Evolutionary conservation across 2,888 invertebrate species (phyloP), one percentile per base, ranked within the genome.

Genomic region (Harpalus rufipes): DNA sequence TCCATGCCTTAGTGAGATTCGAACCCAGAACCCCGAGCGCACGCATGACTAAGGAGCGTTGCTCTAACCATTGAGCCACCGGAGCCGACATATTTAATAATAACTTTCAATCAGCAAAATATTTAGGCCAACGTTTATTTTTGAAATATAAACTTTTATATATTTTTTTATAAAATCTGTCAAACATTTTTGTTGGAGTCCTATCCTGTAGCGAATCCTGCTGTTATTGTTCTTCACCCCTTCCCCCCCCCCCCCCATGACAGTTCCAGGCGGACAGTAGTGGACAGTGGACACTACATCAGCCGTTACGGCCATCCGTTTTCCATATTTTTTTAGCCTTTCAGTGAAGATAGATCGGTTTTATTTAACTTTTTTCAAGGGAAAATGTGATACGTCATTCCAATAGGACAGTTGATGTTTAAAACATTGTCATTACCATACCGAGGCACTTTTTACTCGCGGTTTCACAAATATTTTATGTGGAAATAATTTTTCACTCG

Each of bases 271-370:
- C 68, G 14, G n/a, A n/a, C 51, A 78, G 21, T 58, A 79, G 41
- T 39, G 79, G 79, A 58, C 63, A 81, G 12, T 78, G 78, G n/a
- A 63, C 65, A 81, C 63, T 81, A 65, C 61, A 81, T 81, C 81
- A 81, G 65, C 81, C 65, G 81, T 65, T 65, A 14, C 63, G 63
- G 81, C 25, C 81, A 56, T 65, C 72, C 72, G 72, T 68, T 81
- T 72, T 81, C 65, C 81, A 81, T 81, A 68, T 81, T 68, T 81
- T 81, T 68, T 72, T 65, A 65, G 61, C 56, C 21, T 81, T 81
- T 68, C 72, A 72, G 68, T 51, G 68, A 81, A 68, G 81, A 81
- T 81, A 81, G 81, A 81, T 81, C 81, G 81, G 65, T 72, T 65
- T 81, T 81, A 81, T 81, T 81, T 81, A 68, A 81, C 56, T 68